Percentiles rank a stretch among this genome's conserved stretches.
Conservation (phyloP, 2,113 vertebrate genomes). For the Chloroceryle aenea region DNA sequence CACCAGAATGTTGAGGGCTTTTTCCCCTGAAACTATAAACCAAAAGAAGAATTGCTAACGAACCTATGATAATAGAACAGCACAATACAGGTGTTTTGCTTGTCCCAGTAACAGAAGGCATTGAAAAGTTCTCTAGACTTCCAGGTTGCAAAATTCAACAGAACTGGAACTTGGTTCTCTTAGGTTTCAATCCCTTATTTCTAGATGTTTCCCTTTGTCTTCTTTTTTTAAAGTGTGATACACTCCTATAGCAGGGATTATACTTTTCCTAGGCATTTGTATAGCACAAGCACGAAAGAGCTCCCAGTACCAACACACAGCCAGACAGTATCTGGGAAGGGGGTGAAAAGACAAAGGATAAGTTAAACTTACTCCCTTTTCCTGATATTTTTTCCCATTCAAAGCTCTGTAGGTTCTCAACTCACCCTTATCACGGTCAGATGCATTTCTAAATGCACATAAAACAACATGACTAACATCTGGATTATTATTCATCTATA, state of each 20-base stretch:
- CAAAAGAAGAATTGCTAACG: not conserved
- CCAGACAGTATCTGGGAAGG: not conserved
- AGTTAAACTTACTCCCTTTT: not conserved
- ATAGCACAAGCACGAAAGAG: not conserved
- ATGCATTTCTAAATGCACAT: not conserved
- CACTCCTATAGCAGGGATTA: not conserved
- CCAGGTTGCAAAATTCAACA: not conserved
- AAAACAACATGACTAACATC: not conserved
- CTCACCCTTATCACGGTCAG: not conserved
- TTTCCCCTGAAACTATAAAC: not conserved
- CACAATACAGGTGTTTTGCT: not conserved
- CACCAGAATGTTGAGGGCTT: not conserved
- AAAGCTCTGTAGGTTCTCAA: not conserved
- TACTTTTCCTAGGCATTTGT: accelerated
- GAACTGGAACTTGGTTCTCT: not conserved
- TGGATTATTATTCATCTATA: not conserved
- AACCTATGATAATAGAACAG: not conserved
- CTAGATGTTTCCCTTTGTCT: not conserved
- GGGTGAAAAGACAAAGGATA: not conserved
- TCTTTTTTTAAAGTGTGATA: not conserved
- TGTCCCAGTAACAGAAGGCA: not conserved
- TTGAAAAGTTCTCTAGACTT: not conserved
- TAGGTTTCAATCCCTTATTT: not conserved
- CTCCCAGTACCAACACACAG: not conserved
- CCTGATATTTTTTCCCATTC: not conserved